A percentile compares a stretch with the other conserved stretches of the same genome.
Evolutionary conservation across 2,888 invertebrate genomes (phyloP).

Genomic region (Cerceris rybyensis): DNA sequence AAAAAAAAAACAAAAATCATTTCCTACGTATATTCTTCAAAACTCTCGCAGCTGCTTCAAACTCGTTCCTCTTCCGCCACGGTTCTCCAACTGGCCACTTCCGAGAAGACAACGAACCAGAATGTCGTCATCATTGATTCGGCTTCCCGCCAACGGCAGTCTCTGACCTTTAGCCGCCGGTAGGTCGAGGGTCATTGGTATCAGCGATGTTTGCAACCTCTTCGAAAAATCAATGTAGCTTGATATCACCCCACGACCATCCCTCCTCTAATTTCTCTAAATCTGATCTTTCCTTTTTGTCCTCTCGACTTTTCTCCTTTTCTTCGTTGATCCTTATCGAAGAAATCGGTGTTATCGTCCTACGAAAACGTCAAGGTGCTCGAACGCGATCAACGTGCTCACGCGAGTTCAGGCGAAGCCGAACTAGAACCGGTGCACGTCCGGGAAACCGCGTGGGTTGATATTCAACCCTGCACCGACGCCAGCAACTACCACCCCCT

Average conservation of each 20-base stretch:
- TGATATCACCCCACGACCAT: constrained; percentile 1
- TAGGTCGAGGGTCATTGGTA: constrained; percentile 68
- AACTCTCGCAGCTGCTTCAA: background rate
- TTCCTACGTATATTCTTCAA: too few species aligned
- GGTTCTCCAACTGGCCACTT: background rate
- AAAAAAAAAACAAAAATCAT: too few species aligned
- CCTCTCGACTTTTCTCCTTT: background rate
- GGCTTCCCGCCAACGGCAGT: constrained; percentile 53
- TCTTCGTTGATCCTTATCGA: background rate
- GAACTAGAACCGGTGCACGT: constrained; percentile 70
- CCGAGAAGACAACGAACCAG: constrained; percentile 21
- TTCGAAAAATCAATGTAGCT: constrained; percentile 63
- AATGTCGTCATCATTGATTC: constrained; percentile 46
- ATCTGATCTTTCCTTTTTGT: background rate
- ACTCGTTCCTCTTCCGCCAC: background rate
- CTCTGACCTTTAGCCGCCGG: constrained; percentile 65
- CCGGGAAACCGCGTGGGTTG: constrained; percentile 75
- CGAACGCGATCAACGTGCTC: constrained; percentile 48
- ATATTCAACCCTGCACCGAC: constrained; percentile 67
- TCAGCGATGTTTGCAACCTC: constrained; percentile 34
- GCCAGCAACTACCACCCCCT: constrained; percentile 44
- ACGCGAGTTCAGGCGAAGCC: constrained; percentile 63
- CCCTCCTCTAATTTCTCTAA: background rate
- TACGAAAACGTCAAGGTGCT: constrained; percentile 13
- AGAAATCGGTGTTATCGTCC: background rate